Evolutionary conservation across 2,888 invertebrate species (phyloP).

Genomic region (Crematogaster levior): DNA sequence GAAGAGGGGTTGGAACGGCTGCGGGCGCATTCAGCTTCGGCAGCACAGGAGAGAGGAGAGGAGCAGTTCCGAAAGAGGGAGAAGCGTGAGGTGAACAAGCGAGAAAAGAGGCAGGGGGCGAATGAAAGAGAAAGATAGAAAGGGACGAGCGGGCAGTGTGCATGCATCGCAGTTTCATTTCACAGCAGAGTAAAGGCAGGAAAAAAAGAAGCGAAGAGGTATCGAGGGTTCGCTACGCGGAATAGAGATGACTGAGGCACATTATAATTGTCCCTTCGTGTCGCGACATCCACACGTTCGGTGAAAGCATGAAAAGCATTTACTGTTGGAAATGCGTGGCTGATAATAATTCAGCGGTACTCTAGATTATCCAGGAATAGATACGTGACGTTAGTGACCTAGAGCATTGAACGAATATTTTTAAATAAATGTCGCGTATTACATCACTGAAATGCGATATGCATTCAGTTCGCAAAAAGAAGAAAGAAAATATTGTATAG

Average conservation of each 20-base stretch:
- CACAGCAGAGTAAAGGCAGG: constrained; percentile 78
- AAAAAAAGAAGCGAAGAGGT: constrained; percentile 76
- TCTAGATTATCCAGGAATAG: background rate
- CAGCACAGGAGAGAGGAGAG: constrained; percentile 45
- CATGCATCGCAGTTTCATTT: constrained; percentile 79
- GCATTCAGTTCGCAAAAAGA: background rate
- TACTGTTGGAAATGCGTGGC: constrained; percentile 38
- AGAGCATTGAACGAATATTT: constrained; percentile 2
- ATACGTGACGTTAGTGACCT: background rate
- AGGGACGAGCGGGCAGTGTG: constrained; percentile 50
- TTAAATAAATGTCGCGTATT: background rate
- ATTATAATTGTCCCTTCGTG: constrained; percentile 64
- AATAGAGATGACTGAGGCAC: constrained; percentile 77
- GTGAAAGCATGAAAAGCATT: constrained; percentile 47
- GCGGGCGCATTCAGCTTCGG: constrained; percentile 56
- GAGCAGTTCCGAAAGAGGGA: constrained; percentile 23
- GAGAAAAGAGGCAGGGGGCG: constrained; percentile 58
- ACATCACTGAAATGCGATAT: background rate
- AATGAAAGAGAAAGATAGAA: constrained; percentile 46
- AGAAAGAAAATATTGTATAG: background rate
- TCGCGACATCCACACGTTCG: constrained; percentile 54
- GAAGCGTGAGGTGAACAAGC: constrained; percentile 54
- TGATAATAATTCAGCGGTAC: constrained; percentile 53
- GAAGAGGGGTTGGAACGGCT: constrained; percentile 36
- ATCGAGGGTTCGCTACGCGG: constrained; percentile 70